Conservation (phyloP, 1,140 invertebrate genomes). For the Brachionus sp. region DNA sequence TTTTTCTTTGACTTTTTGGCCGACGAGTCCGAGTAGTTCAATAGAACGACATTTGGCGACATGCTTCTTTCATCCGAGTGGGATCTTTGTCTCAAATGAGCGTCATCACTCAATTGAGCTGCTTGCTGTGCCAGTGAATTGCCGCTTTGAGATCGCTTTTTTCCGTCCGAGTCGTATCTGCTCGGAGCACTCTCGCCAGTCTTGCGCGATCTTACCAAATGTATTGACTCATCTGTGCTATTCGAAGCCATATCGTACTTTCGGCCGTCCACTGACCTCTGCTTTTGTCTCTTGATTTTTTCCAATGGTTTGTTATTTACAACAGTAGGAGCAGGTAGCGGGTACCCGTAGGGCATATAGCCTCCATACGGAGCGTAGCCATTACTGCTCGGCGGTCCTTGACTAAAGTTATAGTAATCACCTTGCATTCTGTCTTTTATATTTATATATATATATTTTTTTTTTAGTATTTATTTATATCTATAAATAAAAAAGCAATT, state of each 20-base stretch:
- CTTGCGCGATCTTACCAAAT: conserved; percentile 39
- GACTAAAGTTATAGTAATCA: conserved; percentile 32
- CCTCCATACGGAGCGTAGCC: neutral
- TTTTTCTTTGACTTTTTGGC: conserved; percentile 18
- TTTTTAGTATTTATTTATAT: neutral
- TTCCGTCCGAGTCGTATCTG: neutral
- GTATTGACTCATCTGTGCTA: conserved; percentile 39
- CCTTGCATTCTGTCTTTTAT: conserved; percentile 15
- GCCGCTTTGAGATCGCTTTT: conserved; percentile 39
- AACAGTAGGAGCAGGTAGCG: neutral
- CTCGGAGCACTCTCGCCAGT: conserved; percentile 42
- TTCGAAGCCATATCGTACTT: neutral
- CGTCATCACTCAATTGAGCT: neutral
- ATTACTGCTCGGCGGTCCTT: neutral
- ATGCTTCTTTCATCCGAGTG: conserved; percentile 23
- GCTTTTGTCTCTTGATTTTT: conserved; percentile 26
- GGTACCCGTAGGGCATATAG: conserved; percentile 6
- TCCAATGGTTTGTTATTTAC: conserved; percentile 6
- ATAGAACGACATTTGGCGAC: neutral
- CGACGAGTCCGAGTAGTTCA: neutral
- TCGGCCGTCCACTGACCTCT: neutral
- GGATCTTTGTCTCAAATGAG: neutral
- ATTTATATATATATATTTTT: neutral
- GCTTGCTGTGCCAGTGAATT: conserved; percentile 14
- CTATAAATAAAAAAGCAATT: neutral